Evolutionary conservation across 2,888 invertebrate species (phyloP).

Genomic region (Diarsia brunnea): DNA sequence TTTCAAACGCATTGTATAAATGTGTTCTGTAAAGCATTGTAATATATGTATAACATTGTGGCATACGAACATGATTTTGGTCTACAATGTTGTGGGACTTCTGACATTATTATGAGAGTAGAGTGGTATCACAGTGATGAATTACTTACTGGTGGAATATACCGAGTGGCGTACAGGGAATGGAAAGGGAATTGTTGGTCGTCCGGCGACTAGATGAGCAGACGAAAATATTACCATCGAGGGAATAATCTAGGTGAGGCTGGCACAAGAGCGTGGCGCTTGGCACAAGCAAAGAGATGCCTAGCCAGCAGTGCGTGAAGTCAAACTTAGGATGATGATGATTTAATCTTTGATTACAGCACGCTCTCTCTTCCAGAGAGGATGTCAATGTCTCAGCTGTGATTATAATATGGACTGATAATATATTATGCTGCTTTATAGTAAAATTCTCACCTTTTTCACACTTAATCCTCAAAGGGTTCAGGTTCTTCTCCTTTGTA

Average conservation of each 20-base stretch:
- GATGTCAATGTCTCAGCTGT: neutral
- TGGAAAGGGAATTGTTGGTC: no score
- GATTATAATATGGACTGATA: neutral
- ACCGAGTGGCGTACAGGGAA: no score
- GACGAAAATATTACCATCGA: no score
- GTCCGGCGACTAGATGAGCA: no score
- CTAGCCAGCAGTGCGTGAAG: no score
- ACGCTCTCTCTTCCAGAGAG: neutral
- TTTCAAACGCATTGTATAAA: neutral
- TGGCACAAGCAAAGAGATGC: no score
- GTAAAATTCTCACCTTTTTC: constrained; percentile 74
- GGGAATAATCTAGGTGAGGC: no score
- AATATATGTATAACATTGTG: neutral
- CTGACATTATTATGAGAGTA: neutral
- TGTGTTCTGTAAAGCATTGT: neutral
- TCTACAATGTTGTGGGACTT: neutral
- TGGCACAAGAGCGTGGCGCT: no score
- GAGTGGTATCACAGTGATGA: neutral
- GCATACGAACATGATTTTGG: no score
- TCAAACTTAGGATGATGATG: no score
- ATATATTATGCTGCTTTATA: neutral
- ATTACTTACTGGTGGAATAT: no score
- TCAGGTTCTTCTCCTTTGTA: constrained; percentile 56
- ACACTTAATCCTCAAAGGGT: constrained; percentile 75
- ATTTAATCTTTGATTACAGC: neutral